These are phyloP conservation scores for Lacerta bilineata DNA, from an alignment of 2,797 vertebrate genomes.

Conservation along the genomic window DNA sequence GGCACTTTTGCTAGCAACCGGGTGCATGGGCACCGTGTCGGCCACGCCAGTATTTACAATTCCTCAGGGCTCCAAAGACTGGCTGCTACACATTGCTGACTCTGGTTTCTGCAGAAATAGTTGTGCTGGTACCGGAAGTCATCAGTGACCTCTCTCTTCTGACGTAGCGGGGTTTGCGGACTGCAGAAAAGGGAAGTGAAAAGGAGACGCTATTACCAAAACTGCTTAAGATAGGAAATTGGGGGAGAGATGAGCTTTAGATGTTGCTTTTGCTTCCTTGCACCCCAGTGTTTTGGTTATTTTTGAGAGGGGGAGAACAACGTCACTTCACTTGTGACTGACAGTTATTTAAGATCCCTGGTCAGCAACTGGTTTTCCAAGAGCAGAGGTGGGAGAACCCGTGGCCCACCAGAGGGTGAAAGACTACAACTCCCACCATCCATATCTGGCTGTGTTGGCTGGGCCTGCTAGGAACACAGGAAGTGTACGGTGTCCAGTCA, in stretches of 20 bases:
- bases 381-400: too few relatives aligned
- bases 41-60: conserved; percentile 71
- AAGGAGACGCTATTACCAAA: too few relatives aligned
- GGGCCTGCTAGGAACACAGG: too few relatives aligned
- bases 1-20: conserved; percentile 60
- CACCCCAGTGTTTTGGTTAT: neutral
- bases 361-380: neutral
- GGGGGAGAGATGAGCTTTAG: too few relatives aligned
- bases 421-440: too few relatives aligned
- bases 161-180: conserved; percentile 92
- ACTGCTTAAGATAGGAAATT: too few relatives aligned
- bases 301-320: neutral
- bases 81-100: conserved; percentile 85
- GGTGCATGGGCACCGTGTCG: conserved; percentile 52
- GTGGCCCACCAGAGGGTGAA: too few relatives aligned
- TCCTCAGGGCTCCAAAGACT: conserved; percentile 42
- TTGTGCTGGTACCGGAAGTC: conserved; percentile 73
- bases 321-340: neutral
- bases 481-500: too few relatives aligned
- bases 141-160: conserved; percentile 87
- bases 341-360: neutral
- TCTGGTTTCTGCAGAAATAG: conserved; percentile 82
- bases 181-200: conserved; percentile 71
- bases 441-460: too few relatives aligned
- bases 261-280: neutral